Conservation (phyloP, 1,140 invertebrate genomes). For the Drosophila sechellia region DNA sequence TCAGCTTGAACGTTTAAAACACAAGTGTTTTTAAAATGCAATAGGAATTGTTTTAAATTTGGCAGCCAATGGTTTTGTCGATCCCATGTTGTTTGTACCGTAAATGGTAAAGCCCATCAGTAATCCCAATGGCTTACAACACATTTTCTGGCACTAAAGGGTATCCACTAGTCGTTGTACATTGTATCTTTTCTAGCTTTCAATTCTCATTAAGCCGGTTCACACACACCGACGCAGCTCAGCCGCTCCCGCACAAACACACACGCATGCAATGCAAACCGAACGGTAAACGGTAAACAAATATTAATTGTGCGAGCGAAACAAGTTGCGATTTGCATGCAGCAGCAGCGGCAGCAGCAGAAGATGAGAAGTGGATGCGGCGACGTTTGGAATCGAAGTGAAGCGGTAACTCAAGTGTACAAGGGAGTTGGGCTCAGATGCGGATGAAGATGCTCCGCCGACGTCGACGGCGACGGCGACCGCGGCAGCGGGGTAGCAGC, state of each 20-base stretch:
- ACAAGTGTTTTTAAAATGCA: too few relatives aligned
- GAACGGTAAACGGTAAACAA: slow-evolving; percentile 74
- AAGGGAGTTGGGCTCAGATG: slow-evolving; percentile 61
- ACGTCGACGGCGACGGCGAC: slow-evolving; percentile 38
- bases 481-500: slow-evolving; percentile 34
- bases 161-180: not conserved
- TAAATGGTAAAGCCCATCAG: too few relatives aligned
- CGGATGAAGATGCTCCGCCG: slow-evolving; percentile 13
- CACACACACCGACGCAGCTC: slow-evolving; percentile 7
- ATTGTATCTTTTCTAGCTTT: slow-evolving; percentile 14
- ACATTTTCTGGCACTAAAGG: not conserved
- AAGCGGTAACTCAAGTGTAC: slow-evolving; percentile 81
- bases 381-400: slow-evolving; percentile 66
- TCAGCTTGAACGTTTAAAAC: too few relatives aligned
- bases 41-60: too few relatives aligned
- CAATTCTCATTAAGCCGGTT: slow-evolving; percentile 81
- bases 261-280: slow-evolving; percentile 3
- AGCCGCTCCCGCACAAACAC: slow-evolving; percentile 14
- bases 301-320: slow-evolving; percentile 44
- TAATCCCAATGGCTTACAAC: not conserved
- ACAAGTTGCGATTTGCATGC: slow-evolving; percentile 52
- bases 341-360: slow-evolving; percentile 9
- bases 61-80: too few relatives aligned
- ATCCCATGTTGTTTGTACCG: too few relatives aligned
- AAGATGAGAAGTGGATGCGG: slow-evolving; percentile 50